Evolutionary conservation across 2,888 invertebrate species (phyloP), one percentile per base, ranked within the genome.

Genomic region (Seira ritae): DNA sequence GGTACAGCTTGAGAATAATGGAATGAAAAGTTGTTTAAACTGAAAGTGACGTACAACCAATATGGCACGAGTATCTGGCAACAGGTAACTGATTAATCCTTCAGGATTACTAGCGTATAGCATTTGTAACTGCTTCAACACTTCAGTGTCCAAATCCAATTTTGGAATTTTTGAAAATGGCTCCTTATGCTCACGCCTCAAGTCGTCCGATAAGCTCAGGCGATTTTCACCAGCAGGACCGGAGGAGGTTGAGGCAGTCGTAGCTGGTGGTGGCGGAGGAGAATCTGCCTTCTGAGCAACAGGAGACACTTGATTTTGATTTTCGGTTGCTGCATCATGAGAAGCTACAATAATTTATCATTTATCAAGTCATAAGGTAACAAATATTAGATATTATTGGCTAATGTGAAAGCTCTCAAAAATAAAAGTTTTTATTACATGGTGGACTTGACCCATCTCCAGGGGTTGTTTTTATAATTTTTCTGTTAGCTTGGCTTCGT

Each of bases 401-500:
- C n/a, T n/a, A n/a, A n/a, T n/a, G n/a, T n/a, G n/a, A n/a, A n/a
- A n/a, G n/a, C n/a, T n/a, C n/a, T n/a, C n/a, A n/a, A n/a, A n/a
- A n/a, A n/a, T n/a, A n/a, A n/a, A n/a, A 46, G 46, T 70, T 1
- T 23, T 2, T 1, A 37, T 70, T 70, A 73, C 80, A 55, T 46
- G 50, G 19, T 4, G 80, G 75, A 66, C 60, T 55, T 22, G 31
- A 15, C 2, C 62, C 55, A 6, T 73, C 80, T 0, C 74, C 74
- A 37, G 69, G 17, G 0, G 71, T 70, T 2, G 74, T 84, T 66
- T 84, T 84, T 0, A 72, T 80, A 55, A 78, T 78, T 23, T 85
- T 85, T 50, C 85, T 20, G 42, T 85, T 85, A 12, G 85, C 85
- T 62, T 85, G 85, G 76, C 82, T 82, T n/a, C 85, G 46, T 79